A percentile compares a stretch with the other conserved stretches of the same genome.
phyloP scores from a whole-genome alignment of 2,797 vertebrate species.

The Pantherophis vulpinus region DNA sequence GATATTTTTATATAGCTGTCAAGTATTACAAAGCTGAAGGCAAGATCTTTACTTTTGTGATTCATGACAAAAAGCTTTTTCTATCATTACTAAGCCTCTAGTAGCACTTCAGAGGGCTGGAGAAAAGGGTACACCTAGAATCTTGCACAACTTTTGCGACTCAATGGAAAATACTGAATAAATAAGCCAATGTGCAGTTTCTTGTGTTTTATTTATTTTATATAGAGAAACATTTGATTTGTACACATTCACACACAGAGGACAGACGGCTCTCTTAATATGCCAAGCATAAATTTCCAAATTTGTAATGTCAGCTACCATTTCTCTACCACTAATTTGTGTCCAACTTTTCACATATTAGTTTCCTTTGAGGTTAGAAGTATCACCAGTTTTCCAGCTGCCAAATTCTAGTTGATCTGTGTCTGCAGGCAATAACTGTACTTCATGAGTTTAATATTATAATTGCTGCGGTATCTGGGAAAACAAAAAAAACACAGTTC shows the following conservation, averaged over 20 bases:
- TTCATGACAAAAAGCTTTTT: conserved; percentile 51
- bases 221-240: conserved; percentile 56
- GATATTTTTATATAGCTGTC: neutral
- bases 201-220: conserved; percentile 35
- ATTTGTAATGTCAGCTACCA: conserved; percentile 37
- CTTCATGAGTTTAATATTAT: conserved; percentile 38
- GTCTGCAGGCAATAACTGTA: fast-evolving
- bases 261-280: conserved; percentile 38
- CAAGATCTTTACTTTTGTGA: conserved; percentile 2
- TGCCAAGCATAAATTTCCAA: conserved; percentile 45
- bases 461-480: conserved; percentile 32
- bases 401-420: neutral
- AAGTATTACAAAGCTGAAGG: neutral
- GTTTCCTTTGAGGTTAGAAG: neutral
- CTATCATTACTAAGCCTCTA: neutral
- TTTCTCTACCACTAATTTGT: conserved; percentile 13
- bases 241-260: conserved; percentile 17
- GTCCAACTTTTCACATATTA: conserved; percentile 33
- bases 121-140: neutral
- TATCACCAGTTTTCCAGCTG: conserved; percentile 9
- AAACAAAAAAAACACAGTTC: conserved; percentile 45
- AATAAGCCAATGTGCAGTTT: neutral
- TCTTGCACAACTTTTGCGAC: neutral
- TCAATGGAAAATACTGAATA: neutral
- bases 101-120: neutral